A percentile compares a stretch with the other conserved stretches of the same genome.
phyloP scores from a whole-genome alignment of 2,888 invertebrate genomes.

The Mimumesa dahlbomi region DNA sequence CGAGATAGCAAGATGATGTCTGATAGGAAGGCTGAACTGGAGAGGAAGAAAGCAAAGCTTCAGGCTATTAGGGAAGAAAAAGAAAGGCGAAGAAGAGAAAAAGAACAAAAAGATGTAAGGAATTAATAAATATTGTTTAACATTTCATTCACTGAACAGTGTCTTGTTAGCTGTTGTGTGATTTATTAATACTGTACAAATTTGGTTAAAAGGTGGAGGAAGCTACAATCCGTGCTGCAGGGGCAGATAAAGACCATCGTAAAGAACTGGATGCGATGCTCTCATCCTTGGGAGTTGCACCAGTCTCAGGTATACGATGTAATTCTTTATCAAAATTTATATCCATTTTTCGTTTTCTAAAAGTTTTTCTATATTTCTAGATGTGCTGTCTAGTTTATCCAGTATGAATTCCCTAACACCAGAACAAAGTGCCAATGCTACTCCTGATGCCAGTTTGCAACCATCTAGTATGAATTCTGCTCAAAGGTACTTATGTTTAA shows the following conservation, averaged over 20 bases:
- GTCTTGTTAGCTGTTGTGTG: too few relatives aligned
- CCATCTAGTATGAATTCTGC: slow-evolving; percentile 83
- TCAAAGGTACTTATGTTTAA: slow-evolving; percentile 71
- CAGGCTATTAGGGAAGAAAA: slow-evolving; percentile 95
- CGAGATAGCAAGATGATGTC: slow-evolving; percentile 83
- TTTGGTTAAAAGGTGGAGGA: too few relatives aligned
- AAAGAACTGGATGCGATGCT: slow-evolving; percentile 93
- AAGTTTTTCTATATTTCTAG: slow-evolving; percentile 73
- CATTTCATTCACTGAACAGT: background rate
- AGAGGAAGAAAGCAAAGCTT: slow-evolving; percentile 94
- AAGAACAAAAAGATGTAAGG: slow-evolving; percentile 93
- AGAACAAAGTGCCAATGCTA: slow-evolving; percentile 88
- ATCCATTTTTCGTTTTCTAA: background rate
- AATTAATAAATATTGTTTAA: slow-evolving; percentile 47
- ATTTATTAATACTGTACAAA: too few relatives aligned
- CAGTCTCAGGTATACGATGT: slow-evolving; percentile 85
- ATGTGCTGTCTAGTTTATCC: slow-evolving; percentile 91
- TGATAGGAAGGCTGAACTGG: slow-evolving; percentile 95
- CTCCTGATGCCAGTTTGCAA: slow-evolving; percentile 91
- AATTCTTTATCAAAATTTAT: background rate
- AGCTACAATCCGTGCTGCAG: slow-evolving; percentile 79
- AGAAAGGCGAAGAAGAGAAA: slow-evolving; percentile 91
- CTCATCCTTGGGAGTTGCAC: slow-evolving; percentile 92
- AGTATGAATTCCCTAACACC: slow-evolving; percentile 91
- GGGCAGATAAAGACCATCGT: slow-evolving; percentile 81